Percentiles rank a stretch among this genome's conserved stretches.
phyloP scores from a whole-genome alignment of 2,113 vertebrate species.

The Porphyrio hochstetteri region DNA sequence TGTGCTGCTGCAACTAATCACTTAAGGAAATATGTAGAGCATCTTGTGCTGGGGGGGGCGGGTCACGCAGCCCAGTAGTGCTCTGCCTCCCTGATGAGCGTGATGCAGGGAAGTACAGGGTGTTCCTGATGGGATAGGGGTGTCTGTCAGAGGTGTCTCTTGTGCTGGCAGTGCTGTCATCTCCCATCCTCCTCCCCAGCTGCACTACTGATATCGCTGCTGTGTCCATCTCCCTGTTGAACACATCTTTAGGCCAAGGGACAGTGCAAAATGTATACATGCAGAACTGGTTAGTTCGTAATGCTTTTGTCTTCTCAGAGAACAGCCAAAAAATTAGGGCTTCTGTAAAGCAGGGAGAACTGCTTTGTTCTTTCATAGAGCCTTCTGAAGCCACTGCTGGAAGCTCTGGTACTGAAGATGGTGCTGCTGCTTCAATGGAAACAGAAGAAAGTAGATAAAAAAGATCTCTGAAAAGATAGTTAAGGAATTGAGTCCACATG shows the following conservation, averaged over 20 bases:
- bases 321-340: not conserved
- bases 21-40: not conserved
- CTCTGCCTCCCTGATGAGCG: not conserved
- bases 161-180: not conserved
- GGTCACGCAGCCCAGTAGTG: not conserved
- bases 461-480: not conserved
- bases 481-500: not conserved
- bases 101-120: not conserved
- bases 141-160: not conserved
- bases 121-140: not conserved
- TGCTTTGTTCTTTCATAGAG: not conserved
- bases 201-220: not conserved
- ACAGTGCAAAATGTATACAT: not conserved
- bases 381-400: not conserved
- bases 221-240: not conserved
- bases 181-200: not conserved
- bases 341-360: not conserved
- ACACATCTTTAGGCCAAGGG: not conserved
- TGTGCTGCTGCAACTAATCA: accelerated
- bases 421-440: not conserved
- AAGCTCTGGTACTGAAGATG: not conserved
- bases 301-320: not conserved
- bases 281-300: not conserved
- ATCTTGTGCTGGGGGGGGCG: not conserved
- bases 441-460: not conserved